Percentiles rank a stretch among this genome's conserved stretches.
phyloP scores from a whole-genome alignment of 2,113 vertebrate genomes.

The Fregetta grallaria region DNA sequence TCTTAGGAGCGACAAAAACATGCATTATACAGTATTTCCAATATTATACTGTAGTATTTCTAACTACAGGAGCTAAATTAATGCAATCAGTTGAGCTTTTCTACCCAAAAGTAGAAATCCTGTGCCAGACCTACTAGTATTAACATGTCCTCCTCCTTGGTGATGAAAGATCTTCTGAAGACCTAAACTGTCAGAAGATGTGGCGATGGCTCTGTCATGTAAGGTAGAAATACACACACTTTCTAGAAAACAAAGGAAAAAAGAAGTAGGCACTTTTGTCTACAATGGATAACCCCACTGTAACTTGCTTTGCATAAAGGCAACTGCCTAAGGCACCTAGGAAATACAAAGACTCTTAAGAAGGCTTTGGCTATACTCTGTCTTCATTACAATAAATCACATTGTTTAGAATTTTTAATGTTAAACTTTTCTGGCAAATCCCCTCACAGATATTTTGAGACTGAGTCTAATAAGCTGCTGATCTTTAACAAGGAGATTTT shows the following conservation, averaged over 20 bases:
- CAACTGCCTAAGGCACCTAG: neutral
- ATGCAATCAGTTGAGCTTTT: neutral
- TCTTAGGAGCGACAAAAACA: neutral
- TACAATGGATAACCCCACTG: neutral
- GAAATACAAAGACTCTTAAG: neutral
- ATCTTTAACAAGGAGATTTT: neutral
- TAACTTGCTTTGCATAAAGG: neutral
- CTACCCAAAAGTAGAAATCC: neutral
- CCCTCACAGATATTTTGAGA: neutral
- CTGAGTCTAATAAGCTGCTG: neutral
- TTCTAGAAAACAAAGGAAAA: neutral
- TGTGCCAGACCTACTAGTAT: neutral
- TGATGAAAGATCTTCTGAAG: neutral
- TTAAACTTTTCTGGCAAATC: neutral
- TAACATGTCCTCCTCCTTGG: neutral
- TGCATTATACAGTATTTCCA: neutral
- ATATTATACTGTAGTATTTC: neutral
- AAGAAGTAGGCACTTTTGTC: neutral
- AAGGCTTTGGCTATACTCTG: neutral
- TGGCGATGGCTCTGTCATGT: neutral
- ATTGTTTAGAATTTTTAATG: neutral
- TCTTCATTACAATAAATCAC: neutral
- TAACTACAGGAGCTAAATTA: neutral
- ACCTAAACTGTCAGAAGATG: neutral
- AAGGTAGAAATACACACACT: neutral